A percentile compares a stretch with the other conserved stretches of the same genome.
Conservation (phyloP, 2,888 invertebrate genomes). For the Acanthosoma haemorrhoidale region DNA sequence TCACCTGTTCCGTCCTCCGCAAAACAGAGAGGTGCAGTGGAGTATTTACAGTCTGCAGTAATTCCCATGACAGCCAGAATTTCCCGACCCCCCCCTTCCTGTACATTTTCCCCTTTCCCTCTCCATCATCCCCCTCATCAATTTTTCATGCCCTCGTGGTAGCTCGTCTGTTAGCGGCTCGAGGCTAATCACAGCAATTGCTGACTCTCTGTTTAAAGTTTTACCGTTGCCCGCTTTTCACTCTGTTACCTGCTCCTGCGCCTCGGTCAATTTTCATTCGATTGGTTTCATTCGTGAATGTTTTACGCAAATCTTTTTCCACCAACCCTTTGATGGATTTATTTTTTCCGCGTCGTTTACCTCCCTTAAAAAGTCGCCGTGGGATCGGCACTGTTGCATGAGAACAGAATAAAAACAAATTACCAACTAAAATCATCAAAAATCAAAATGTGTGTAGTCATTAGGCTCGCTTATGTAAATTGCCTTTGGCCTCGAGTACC, state of each 20-base stretch:
- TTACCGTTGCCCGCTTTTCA: background rate
- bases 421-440: too few species aligned
- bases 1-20: too few species aligned
- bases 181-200: constrained; percentile 2
- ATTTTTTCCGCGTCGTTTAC: background rate
- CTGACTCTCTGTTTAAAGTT: background rate
- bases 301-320: background rate
- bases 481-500: too few species aligned
- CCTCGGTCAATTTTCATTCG: background rate
- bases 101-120: too few species aligned
- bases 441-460: too few species aligned
- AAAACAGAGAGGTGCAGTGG: background rate
- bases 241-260: background rate
- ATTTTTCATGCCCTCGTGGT: background rate
- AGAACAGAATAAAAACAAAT: too few species aligned
- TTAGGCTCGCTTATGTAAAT: too few species aligned
- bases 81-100: too few species aligned
- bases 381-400: too few species aligned
- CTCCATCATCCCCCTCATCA: constrained; percentile 1
- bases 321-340: background rate
- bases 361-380: too few species aligned
- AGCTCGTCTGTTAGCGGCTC: background rate
- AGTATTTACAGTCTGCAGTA: constrained; percentile 1
- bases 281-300: too few species aligned
- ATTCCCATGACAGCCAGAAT: background rate